A percentile compares a stretch with the other conserved stretches of the same genome.
Evolutionary conservation across 2,797 vertebrate species (phyloP).

Genomic region (Pelochelys cantorii): DNA sequence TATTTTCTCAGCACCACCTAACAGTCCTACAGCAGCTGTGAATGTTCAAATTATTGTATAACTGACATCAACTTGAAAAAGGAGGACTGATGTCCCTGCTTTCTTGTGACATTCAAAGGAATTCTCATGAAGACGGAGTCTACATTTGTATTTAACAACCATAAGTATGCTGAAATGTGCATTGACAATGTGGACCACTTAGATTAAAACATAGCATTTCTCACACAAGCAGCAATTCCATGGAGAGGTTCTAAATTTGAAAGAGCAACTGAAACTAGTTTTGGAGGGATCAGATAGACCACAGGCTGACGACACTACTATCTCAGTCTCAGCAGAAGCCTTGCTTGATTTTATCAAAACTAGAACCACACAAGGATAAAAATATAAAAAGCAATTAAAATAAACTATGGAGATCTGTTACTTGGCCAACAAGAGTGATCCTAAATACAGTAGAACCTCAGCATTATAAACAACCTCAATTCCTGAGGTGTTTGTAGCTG

Average conservation of each 20-base stretch:
- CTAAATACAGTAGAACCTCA: not conserved
- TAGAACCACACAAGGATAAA: not conserved
- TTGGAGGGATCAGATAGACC: not conserved
- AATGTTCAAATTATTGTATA: not conserved
- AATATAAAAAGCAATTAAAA: not conserved
- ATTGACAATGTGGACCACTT: not conserved
- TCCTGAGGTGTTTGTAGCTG: no score
- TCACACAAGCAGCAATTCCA: not conserved
- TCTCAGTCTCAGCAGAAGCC: not conserved
- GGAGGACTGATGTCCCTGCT: not conserved
- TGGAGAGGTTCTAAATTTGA: not conserved
- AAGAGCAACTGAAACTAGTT: not conserved
- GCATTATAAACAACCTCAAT: no score
- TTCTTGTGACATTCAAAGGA: not conserved
- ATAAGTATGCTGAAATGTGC: not conserved
- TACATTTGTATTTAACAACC: not conserved
- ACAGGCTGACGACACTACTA: not conserved
- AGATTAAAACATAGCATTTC: not conserved
- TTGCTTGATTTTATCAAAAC: not conserved
- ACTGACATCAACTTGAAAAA: not conserved
- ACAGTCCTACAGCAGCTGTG: not conserved
- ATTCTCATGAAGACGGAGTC: not conserved
- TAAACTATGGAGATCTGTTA: not conserved
- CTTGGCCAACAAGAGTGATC: rapidly evolving
- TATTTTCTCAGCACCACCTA: not conserved